phyloP scores from a whole-genome alignment of 2,888 invertebrate species.

The Leptura quadrifasciata region DNA sequence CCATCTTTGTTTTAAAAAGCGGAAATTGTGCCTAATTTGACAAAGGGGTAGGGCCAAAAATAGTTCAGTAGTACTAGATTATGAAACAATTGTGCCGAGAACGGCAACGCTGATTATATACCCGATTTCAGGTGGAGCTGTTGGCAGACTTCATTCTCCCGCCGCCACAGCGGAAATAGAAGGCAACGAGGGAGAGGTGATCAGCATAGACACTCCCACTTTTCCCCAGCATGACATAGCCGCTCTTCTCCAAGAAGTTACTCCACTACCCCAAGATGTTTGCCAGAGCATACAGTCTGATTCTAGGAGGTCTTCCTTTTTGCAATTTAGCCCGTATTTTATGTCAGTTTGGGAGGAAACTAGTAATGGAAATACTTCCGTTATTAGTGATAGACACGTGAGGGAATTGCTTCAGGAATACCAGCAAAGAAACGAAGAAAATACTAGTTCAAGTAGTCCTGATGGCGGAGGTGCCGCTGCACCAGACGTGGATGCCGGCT shows the following conservation, averaged over 20 bases:
- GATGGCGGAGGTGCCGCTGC: conserved; percentile 61
- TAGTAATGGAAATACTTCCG: conserved; percentile 34
- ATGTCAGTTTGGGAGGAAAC: conserved; percentile 79
- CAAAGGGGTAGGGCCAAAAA: too few species aligned
- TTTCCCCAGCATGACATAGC: conserved; percentile 82
- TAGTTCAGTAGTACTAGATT: too few species aligned
- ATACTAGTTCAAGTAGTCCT: conserved; percentile 57
- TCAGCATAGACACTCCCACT: conserved; percentile 85
- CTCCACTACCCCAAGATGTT: conserved; percentile 74
- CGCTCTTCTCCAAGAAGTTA: conserved; percentile 82
- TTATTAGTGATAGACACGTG: conserved; percentile 74
- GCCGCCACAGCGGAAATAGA: conserved; percentile 88
- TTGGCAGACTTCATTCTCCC: conserved; percentile 77
- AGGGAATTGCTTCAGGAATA: conserved; percentile 80
- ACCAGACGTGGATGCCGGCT: conserved; percentile 65
- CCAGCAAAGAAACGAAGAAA: conserved; percentile 70
- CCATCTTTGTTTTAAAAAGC: too few species aligned
- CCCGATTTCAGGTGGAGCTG: conserved; percentile 73
- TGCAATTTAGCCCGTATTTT: conserved; percentile 75
- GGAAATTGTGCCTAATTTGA: too few species aligned
- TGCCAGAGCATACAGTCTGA: conserved; percentile 64
- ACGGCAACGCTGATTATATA: too few species aligned
- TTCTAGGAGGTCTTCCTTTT: conserved; percentile 52
- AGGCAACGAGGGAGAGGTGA: conserved; percentile 86
- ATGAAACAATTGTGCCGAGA: too few species aligned